A percentile compares a stretch with the other conserved stretches of the same genome.
These are phyloP conservation scores for Philereme vetulata DNA, from an alignment of 2,888 invertebrate genomes.

Conservation along the genomic window DNA sequence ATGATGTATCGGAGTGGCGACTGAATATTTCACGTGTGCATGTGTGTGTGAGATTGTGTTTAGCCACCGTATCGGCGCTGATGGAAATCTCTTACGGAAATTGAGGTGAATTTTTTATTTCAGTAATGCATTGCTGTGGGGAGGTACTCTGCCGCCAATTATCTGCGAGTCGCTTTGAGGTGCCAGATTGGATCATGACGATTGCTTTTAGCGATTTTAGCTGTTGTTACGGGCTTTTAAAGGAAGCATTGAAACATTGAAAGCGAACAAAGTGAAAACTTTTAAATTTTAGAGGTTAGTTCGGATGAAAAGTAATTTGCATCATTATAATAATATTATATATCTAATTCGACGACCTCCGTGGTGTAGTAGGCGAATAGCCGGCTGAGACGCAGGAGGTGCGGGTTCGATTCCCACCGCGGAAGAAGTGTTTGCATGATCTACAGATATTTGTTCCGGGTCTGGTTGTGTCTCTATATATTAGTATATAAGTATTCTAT, in stretches of 20 bases:
- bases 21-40: constrained; percentile 74
- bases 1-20: constrained; percentile 81
- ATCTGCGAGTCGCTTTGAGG: constrained; percentile 68
- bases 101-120: constrained; percentile 78
- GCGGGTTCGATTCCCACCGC: too few species aligned
- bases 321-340: too few species aligned
- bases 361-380: too few species aligned
- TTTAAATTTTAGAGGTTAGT: too few species aligned
- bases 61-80: constrained; percentile 72
- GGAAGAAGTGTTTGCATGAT: too few species aligned
- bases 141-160: constrained; percentile 55
- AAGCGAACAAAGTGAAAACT: too few species aligned
- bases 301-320: too few species aligned
- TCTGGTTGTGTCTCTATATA: too few species aligned
- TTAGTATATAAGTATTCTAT: too few species aligned
- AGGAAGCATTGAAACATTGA: constrained; percentile 1
- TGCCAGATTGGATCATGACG: constrained; percentile 60
- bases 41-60: constrained; percentile 65
- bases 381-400: too few species aligned
- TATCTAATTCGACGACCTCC: too few species aligned
- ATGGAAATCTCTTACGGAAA: constrained; percentile 72
- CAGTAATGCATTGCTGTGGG: constrained; percentile 64
- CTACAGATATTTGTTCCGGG: too few species aligned
- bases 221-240: constrained; percentile 21
- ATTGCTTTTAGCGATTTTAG: constrained; percentile 51